Conservation (phyloP, 2,888 invertebrate species). For the Microchrysa polita region DNA sequence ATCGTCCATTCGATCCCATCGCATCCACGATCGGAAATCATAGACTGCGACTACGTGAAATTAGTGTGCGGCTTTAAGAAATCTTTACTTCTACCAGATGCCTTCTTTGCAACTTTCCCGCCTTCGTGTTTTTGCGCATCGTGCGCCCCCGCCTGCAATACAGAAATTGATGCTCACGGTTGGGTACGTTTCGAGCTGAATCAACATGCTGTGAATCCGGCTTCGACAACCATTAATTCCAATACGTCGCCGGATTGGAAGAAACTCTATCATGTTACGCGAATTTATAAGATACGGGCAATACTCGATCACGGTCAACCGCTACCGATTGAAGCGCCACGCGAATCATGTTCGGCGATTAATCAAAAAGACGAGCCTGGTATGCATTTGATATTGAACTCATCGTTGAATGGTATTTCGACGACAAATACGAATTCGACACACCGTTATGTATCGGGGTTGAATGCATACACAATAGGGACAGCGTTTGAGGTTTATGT, state of each 20-base stretch:
- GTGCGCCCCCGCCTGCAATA: conserved; percentile 55
- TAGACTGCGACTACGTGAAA: conserved; percentile 63
- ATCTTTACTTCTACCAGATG: conserved; percentile 62
- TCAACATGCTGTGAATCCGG: conserved; percentile 61
- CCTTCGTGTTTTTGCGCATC: conserved; percentile 62
- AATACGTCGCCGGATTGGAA: conserved; percentile 59
- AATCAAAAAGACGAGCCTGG: conserved; percentile 63
- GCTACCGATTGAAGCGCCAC: conserved; percentile 59
- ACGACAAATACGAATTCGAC: conserved; percentile 57
- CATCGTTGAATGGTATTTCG: conserved; percentile 60
- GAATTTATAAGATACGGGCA: conserved; percentile 64
- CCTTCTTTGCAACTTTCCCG: conserved; percentile 58
- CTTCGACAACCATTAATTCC: conserved; percentile 47
- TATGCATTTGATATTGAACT: conserved; percentile 60
- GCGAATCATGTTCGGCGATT: conserved; percentile 55
- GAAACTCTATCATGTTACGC: conserved; percentile 62
- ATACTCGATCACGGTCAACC: conserved; percentile 64
- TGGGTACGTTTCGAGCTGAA: conserved; percentile 64
- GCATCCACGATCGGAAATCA: conserved; percentile 51
- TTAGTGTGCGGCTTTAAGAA: conserved; percentile 62
- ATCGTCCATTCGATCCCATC: conserved; percentile 47
- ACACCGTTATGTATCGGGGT: conserved; percentile 58
- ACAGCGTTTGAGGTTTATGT: conserved; percentile 64
- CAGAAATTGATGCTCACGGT: conserved; percentile 47
- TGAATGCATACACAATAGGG: conserved; percentile 60